phyloP scores from a whole-genome alignment of 2,888 invertebrate genomes.

The Euplagia quadripunctaria region DNA sequence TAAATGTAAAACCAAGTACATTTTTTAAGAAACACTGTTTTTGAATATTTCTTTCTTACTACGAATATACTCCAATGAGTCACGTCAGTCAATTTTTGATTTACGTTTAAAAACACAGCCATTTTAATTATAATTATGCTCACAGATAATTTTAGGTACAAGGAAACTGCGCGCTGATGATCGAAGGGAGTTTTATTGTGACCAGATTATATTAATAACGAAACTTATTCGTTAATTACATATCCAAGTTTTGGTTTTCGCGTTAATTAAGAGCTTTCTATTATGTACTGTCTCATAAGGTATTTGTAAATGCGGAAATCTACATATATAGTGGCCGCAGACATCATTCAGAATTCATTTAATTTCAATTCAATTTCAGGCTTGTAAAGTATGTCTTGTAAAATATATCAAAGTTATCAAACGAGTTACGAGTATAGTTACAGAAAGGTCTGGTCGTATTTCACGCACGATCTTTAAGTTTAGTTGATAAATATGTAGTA shows the following conservation, averaged over 20 bases:
- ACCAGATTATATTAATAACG: neutral
- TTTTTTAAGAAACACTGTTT: constrained; percentile 37
- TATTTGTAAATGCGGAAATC: too few relatives aligned
- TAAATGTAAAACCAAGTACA: neutral
- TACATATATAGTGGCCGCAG: too few relatives aligned
- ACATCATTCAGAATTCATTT: too few relatives aligned
- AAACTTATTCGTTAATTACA: neutral
- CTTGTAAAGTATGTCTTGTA: too few relatives aligned
- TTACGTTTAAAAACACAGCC: constrained; percentile 29
- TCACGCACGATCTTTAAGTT: too few relatives aligned
- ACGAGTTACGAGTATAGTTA: too few relatives aligned
- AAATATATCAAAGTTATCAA: too few relatives aligned
- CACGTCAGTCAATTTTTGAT: constrained; percentile 33
- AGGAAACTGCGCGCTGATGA: constrained; percentile 31
- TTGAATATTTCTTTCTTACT: constrained; percentile 26
- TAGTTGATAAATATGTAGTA: too few relatives aligned
- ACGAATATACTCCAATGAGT: constrained; percentile 13
- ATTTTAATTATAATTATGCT: constrained; percentile 47
- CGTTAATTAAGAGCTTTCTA: too few relatives aligned
- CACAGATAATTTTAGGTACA: constrained; percentile 28
- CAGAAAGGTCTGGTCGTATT: too few relatives aligned
- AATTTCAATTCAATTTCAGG: too few relatives aligned
- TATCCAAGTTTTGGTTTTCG: neutral
- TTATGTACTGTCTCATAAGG: too few relatives aligned
- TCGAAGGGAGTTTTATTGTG: constrained; percentile 19